Evolutionary conservation across 2,113 vertebrate genomes (phyloP).

Genomic region (Megaleporinus macrocephalus): DNA sequence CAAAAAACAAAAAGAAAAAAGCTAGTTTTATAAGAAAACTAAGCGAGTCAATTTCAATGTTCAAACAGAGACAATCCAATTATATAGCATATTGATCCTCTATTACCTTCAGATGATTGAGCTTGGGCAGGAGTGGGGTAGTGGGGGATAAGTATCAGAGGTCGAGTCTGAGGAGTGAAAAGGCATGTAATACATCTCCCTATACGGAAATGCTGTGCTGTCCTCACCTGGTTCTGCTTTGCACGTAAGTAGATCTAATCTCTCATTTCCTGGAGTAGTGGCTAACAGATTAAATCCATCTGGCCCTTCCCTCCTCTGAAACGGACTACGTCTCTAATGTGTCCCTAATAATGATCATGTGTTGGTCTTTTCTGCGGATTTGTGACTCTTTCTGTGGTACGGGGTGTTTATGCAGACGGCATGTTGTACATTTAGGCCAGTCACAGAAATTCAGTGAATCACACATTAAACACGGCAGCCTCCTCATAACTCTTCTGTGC

Average conservation of each 20-base stretch:
- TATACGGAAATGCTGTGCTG: conserved; percentile 36
- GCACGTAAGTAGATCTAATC: conserved; percentile 62
- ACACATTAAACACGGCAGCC: conserved; percentile 65
- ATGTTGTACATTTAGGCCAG: conserved; percentile 44
- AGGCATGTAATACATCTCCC: conserved; percentile 40
- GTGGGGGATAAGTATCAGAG: conserved; percentile 19
- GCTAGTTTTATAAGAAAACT: conserved; percentile 61
- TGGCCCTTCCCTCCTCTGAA: conserved; percentile 39
- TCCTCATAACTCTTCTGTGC: conserved; percentile 57
- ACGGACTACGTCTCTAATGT: conserved; percentile 31
- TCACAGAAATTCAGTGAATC: conserved; percentile 64
- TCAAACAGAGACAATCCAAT: conserved; percentile 62
- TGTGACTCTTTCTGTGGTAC: not conserved
- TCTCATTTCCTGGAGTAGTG: conserved; percentile 59
- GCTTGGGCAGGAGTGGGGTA: conserved; percentile 37
- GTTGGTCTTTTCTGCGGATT: conserved; percentile 13
- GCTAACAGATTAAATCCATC: conserved; percentile 65
- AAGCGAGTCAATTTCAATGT: conserved; percentile 57
- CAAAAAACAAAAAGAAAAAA: conserved; percentile 65
- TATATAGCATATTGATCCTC: conserved; percentile 63
- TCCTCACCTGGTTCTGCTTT: conserved; percentile 64
- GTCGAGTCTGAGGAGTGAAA: conserved; percentile 24
- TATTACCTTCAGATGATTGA: conserved; percentile 60
- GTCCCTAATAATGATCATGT: conserved; percentile 5
- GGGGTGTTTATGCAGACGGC: not conserved